Evolutionary conservation across 2,888 invertebrate species (phyloP).

Genomic region (Mythimna ferrago): DNA sequence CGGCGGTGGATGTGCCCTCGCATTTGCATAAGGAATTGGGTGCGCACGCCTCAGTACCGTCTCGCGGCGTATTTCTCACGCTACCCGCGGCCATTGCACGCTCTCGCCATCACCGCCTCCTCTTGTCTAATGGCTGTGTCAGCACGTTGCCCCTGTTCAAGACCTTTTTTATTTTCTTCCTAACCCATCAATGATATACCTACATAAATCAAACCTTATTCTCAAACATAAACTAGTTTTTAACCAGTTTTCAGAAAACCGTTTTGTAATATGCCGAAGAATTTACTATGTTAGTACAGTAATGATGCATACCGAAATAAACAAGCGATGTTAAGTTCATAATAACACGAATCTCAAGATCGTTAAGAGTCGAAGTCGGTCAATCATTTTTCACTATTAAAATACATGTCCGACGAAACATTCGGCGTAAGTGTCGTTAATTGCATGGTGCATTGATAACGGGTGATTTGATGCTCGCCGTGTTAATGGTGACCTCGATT

Average conservation of each 20-base stretch:
- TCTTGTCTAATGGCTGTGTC: constrained; percentile 76
- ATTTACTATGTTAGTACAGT: constrained; percentile 65
- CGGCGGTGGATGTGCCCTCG: constrained; percentile 74
- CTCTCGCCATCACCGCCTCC: constrained; percentile 70
- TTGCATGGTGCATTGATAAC: constrained; percentile 78
- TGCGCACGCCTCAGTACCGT: constrained; percentile 85
- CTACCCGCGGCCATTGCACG: constrained; percentile 76
- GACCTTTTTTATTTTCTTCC: constrained; percentile 62
- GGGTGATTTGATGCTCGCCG: constrained; percentile 74
- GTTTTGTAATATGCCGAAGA: constrained; percentile 74
- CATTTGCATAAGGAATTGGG: constrained; percentile 89
- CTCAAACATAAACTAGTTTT: constrained; percentile 55
- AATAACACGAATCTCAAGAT: constrained; percentile 79
- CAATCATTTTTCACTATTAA: constrained; percentile 83
- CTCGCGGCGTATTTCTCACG: constrained; percentile 86
- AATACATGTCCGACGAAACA: constrained; percentile 75
- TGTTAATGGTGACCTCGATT: constrained; percentile 66
- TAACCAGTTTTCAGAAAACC: constrained; percentile 70
- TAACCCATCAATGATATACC: constrained; percentile 49
- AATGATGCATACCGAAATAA: constrained; percentile 75
- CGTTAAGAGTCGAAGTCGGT: constrained; percentile 76
- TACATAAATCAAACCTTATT: constrained; percentile 40
- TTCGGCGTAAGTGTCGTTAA: constrained; percentile 77
- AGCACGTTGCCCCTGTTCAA: constrained; percentile 68
- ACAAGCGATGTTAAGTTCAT: constrained; percentile 80